Conservation (phyloP, 1,140 invertebrate species). For the Tetraneura akinire region DNA sequence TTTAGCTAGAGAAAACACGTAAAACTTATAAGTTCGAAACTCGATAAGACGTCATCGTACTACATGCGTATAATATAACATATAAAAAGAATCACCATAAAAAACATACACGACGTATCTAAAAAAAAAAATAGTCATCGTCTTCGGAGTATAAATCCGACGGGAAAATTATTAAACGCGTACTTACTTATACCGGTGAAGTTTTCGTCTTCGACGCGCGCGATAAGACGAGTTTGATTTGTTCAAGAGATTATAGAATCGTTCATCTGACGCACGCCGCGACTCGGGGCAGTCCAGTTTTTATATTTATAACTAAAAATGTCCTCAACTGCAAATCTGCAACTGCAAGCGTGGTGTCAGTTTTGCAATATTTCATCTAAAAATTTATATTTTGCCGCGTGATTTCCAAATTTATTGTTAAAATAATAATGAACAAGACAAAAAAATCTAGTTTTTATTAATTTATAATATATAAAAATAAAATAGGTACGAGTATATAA, state of each 20-base stretch:
- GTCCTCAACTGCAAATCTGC: no score
- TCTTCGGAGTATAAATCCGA: neutral
- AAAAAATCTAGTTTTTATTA: no score
- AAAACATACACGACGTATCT: neutral
- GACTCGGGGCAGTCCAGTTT: no score
- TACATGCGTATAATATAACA: neutral
- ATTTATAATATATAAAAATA: no score
- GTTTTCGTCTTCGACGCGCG: neutral
- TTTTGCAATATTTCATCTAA: no score
- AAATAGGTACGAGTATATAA: no score
- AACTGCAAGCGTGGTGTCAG: no score
- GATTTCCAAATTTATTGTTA: no score
- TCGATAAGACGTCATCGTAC: neutral
- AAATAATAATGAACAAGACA: no score
- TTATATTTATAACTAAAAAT: no score
- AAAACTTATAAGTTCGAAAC: slow-evolving; percentile 4
- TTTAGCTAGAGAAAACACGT: neutral
- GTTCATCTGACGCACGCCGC: neutral
- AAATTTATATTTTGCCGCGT: no score
- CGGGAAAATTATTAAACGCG: slow-evolving; percentile 18
- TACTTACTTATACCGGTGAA: neutral
- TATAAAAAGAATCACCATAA: neutral
- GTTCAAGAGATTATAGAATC: slow-evolving; percentile 16
- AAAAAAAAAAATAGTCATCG: slow-evolving; percentile 27
- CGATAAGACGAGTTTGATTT: slow-evolving; percentile 43